phyloP scores from a whole-genome alignment of 2,797 vertebrate species.

The Eurystomus glaucurus region DNA sequence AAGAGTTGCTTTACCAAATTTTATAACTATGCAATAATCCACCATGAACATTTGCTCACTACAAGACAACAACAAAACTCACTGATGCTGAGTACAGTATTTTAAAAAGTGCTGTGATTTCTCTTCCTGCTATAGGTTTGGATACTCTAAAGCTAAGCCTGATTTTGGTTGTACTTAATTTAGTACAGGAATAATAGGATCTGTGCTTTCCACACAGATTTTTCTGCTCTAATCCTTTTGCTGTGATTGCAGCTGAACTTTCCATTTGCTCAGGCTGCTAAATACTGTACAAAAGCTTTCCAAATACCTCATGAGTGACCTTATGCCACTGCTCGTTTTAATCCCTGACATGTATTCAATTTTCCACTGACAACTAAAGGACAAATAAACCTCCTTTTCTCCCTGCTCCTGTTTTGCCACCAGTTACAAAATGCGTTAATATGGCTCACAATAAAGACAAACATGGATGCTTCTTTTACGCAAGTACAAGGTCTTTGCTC shows the following conservation, averaged over 20 bases:
- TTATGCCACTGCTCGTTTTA: slow-evolving; percentile 59
- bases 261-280: slow-evolving; percentile 33
- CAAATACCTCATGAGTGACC: slow-evolving; percentile 53
- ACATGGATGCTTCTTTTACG: background rate
- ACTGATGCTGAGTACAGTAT: background rate
- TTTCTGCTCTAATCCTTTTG: slow-evolving; percentile 60
- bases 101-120: slow-evolving; percentile 1
- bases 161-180: slow-evolving; percentile 34
- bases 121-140: background rate
- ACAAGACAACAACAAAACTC: background rate
- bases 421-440: background rate
- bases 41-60: background rate
- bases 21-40: background rate
- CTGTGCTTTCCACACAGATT: slow-evolving; percentile 54
- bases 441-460: background rate
- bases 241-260: slow-evolving; percentile 54
- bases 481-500: background rate
- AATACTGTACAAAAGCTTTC: slow-evolving; percentile 61
- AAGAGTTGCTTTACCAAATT: background rate
- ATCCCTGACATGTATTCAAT: slow-evolving; percentile 53
- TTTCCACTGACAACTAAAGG: slow-evolving; percentile 49
- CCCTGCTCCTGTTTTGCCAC: background rate
- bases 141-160: background rate
- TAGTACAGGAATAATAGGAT: slow-evolving; percentile 66
- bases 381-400: slow-evolving; percentile 6